Base-by-base conservation (phyloP, 2,113 vertebrate genomes). In the Formicarius rufipectus region DNA sequence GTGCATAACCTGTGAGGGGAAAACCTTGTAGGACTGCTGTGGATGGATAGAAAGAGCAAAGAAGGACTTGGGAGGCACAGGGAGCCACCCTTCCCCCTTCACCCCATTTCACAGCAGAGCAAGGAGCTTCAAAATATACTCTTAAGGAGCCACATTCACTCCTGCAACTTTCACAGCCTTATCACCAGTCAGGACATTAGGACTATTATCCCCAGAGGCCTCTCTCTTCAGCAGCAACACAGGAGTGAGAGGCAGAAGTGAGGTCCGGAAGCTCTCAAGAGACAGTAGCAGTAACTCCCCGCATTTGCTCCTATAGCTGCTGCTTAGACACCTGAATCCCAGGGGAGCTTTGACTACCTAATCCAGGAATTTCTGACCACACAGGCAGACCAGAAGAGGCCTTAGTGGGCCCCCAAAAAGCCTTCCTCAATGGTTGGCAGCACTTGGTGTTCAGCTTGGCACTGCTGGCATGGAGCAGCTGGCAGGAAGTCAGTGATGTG, bases 221-320 rank as follows among this genome's bases (percentile, higher is more conserved):
- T 55, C 33, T n/a, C 9, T 60, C 28, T 44, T 49, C 6, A 5
- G 17, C 21, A 64, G 49, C n/a, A 73, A 21, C 18, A 62, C 14
- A 35, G 14, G 22, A 15, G 9, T 0, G 1, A 63, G n/a, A 76
- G 19, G 37, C 39, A 87, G 23, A 50, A 14, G 9, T 0, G 0
- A 63, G 33, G 20, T 82, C 21, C 37, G 23, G 42, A 31, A 58
- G 44, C 42, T 14, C 13, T 12, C 60, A 62, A 13, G 60, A 40
- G 25, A 25, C 17, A 62, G 37, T 5, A 62, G 37, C 12, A 28
- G 59, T 62, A n/a, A 28, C 19, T 62, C 12, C n/a, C 28, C 40
- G 23, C 25, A 22, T 1, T 62, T 74, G 20, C 17, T 79, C 22
- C n/a, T 28, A 25, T 50, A 83, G 37, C 23, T 53, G 44, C 37